Evolutionary conservation across 2,113 vertebrate genomes (phyloP).

Genomic region (Perognathus longimembris): DNA sequence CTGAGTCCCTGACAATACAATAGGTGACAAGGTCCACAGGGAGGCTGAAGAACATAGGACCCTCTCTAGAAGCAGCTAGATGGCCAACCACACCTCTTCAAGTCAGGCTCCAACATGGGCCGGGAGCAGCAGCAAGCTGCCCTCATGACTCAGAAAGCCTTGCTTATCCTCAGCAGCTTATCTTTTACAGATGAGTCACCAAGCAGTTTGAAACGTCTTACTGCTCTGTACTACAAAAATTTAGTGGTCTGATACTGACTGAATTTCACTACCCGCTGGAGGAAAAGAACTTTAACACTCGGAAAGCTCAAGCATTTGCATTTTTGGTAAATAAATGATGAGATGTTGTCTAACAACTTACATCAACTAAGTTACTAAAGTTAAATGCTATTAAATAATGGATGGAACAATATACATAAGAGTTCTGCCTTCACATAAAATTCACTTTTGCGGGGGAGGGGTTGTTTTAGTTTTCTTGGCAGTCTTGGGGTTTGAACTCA

Average conservation of each 20-base stretch:
- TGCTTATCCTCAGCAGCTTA: background rate
- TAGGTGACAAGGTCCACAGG: background rate
- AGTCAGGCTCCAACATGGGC: accelerated
- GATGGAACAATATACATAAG: background rate
- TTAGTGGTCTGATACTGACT: background rate
- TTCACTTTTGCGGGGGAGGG: too few relatives aligned
- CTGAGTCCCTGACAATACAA: background rate
- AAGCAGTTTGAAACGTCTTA: background rate
- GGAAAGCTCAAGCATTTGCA: background rate
- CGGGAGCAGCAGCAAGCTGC: too few relatives aligned
- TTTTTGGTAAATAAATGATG: background rate
- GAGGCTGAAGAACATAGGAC: background rate
- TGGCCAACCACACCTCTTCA: background rate
- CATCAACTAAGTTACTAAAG: too few relatives aligned
- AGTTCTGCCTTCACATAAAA: too few relatives aligned
- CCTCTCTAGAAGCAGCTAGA: background rate
- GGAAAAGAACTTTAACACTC: background rate
- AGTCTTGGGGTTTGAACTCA: too few relatives aligned
- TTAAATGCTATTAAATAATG: background rate
- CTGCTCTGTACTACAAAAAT: background rate
- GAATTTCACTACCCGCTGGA: background rate
- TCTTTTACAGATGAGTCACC: background rate
- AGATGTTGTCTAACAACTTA: background rate
- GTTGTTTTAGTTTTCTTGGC: too few relatives aligned
- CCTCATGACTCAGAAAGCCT: background rate